A percentile compares a stretch with the other conserved stretches of the same genome.
Conservation (phyloP, 2,797 vertebrate genomes). For the Myioborus melanocephalus region DNA sequence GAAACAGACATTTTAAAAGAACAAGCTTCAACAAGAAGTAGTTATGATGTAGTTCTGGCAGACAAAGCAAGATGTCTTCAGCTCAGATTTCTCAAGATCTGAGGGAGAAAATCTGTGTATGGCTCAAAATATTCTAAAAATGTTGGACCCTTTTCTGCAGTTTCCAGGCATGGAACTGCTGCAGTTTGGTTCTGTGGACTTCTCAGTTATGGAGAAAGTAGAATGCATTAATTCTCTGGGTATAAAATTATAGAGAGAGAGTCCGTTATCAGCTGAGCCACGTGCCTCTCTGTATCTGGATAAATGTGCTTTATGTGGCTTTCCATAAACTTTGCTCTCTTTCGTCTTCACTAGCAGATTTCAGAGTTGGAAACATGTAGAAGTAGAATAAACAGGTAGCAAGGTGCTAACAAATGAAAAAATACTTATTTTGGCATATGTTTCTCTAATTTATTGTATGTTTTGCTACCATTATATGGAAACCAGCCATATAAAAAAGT, state of each 20-base stretch:
- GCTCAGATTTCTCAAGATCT: background rate
- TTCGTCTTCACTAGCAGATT: background rate
- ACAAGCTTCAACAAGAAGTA: slow-evolving; percentile 2
- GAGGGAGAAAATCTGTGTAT: background rate
- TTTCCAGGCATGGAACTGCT: background rate
- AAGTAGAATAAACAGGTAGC: background rate
- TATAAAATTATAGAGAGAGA: background rate
- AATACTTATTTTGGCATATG: background rate
- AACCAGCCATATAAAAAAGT: background rate
- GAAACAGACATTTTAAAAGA: slow-evolving; percentile 1
- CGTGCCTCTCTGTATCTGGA: background rate
- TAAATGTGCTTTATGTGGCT: background rate
- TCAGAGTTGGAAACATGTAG: background rate
- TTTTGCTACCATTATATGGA: background rate
- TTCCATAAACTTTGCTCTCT: background rate
- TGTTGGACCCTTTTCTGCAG: background rate
- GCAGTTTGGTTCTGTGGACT: background rate
- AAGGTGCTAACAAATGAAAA: background rate
- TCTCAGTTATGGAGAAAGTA: background rate
- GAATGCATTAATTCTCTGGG: background rate
- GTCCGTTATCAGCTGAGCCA: background rate
- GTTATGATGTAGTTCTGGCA: background rate
- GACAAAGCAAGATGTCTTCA: background rate
- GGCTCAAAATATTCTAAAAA: background rate
- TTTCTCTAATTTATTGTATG: background rate